These are phyloP conservation scores for Orthonychiurus folsomi DNA, from an alignment of 2,888 invertebrate genomes.

Conservation along the genomic window DNA sequence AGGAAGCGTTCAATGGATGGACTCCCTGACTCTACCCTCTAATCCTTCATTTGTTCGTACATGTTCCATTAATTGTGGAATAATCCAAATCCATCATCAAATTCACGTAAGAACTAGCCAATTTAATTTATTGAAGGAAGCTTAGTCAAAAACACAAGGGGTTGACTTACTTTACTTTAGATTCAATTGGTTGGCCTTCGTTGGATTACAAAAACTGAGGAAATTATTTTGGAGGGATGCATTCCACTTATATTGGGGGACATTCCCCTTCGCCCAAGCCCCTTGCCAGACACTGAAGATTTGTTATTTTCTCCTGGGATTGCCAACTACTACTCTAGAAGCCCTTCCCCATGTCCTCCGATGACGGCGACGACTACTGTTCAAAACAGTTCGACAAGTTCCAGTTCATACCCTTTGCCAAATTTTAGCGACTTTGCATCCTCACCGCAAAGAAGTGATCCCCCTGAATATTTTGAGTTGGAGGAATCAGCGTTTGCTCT, in stretches of 20 bases:
- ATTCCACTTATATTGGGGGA: neutral
- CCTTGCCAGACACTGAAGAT: neutral
- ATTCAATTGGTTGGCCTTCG: neutral
- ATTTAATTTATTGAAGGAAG: too few relatives aligned
- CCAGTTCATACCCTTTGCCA: neutral
- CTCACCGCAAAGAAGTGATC: neutral
- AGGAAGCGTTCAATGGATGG: neutral
- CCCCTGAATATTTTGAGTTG: neutral
- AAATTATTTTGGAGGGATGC: neutral
- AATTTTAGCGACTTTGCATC: neutral
- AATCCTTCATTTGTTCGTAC: neutral
- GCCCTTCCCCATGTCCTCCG: neutral
- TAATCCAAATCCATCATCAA: neutral
- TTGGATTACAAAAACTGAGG: neutral
- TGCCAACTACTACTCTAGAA: neutral
- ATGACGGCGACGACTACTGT: neutral
- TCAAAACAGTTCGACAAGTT: neutral
- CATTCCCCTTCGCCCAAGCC: neutral
- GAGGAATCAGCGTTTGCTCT: neutral
- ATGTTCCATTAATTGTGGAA: neutral
- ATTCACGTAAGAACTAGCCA: neutral
- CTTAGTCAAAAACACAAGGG: too few relatives aligned
- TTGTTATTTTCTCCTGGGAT: neutral
- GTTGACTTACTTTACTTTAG: neutral
- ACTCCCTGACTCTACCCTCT: neutral